Percentiles rank a stretch among this genome's conserved stretches.
Evolutionary conservation across 2,888 invertebrate genomes (phyloP).

Genomic region (Flabesymbios commensalis): DNA sequence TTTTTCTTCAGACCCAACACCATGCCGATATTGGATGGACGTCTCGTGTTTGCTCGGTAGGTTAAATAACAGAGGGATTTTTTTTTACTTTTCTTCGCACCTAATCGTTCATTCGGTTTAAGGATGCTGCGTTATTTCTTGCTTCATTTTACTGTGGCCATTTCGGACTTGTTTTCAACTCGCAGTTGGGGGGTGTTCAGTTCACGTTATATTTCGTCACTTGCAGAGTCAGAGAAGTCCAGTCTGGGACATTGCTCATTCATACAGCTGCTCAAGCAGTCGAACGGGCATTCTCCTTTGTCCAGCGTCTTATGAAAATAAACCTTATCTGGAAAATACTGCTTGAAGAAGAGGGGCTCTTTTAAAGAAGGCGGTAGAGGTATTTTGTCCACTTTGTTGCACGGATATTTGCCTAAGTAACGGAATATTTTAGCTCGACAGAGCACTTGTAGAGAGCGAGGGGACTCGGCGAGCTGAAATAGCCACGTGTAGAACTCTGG

Average conservation of each 20-base stretch:
- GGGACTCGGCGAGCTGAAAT: conserved; percentile 35
- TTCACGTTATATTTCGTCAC: no score
- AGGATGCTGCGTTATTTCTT: no score
- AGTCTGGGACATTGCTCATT: conserved; percentile 43
- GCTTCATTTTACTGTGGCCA: no score
- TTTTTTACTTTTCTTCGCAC: no score
- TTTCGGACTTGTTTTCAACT: no score
- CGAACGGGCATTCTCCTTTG: conserved; percentile 46
- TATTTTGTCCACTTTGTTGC: conserved; percentile 40
- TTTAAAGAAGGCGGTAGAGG: conserved; percentile 40
- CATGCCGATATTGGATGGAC: no score
- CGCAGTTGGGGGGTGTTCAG: no score
- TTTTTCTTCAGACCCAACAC: no score
- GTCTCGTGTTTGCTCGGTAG: no score
- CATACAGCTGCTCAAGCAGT: conserved; percentile 45
- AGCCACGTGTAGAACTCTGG: conserved; percentile 46
- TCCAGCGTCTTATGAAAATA: conserved; percentile 38
- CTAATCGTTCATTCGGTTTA: no score
- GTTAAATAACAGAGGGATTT: no score
- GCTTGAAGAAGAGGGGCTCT: conserved; percentile 41
- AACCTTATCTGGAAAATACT: conserved; percentile 42
- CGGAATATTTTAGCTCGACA: conserved; percentile 44
- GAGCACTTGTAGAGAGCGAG: conserved; percentile 37
- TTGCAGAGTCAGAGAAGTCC: conserved; percentile 32
- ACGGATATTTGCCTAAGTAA: conserved; percentile 41